A percentile compares a stretch with the other conserved stretches of the same genome.
These are phyloP conservation scores for Orchesella cincta DNA, from an alignment of 1,140 invertebrate species.

Conservation along the genomic window DNA sequence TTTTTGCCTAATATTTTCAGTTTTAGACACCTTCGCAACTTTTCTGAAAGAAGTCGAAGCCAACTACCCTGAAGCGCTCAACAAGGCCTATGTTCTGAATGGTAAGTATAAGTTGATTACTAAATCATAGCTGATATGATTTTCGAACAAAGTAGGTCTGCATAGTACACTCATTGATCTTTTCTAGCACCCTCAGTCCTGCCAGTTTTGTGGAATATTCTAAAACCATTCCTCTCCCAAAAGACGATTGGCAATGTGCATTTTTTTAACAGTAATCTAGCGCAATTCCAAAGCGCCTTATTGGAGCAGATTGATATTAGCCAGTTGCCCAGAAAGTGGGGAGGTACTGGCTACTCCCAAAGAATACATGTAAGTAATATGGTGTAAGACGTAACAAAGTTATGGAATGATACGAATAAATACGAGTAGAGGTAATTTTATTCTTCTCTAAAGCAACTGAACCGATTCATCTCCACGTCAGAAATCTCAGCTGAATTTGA, in stretches of 20 bases:
- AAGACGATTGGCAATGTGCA: neutral
- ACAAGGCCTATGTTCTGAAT: neutral
- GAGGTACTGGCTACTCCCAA: neutral
- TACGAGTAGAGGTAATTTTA: no score
- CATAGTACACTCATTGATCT: neutral
- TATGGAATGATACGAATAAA: no score
- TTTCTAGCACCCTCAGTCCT: neutral
- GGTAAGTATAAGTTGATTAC: neutral
- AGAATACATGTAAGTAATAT: neutral
- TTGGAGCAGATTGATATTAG: neutral
- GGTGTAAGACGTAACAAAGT: no score
- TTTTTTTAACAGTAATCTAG: neutral
- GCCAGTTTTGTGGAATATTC: neutral
- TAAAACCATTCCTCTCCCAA: constrained; percentile 1
- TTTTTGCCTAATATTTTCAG: neutral
- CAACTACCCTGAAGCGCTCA: neutral
- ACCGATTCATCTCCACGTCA: no score
- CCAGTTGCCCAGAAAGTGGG: neutral
- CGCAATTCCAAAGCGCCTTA: neutral
- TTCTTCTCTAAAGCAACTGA: no score
- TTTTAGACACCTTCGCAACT: neutral
- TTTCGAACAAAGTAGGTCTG: neutral
- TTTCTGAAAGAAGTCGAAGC: neutral
- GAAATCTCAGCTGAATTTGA: no score
- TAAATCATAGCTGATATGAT: neutral